Conservation (phyloP, 2,888 invertebrate species). For the Luperina testacea region DNA sequence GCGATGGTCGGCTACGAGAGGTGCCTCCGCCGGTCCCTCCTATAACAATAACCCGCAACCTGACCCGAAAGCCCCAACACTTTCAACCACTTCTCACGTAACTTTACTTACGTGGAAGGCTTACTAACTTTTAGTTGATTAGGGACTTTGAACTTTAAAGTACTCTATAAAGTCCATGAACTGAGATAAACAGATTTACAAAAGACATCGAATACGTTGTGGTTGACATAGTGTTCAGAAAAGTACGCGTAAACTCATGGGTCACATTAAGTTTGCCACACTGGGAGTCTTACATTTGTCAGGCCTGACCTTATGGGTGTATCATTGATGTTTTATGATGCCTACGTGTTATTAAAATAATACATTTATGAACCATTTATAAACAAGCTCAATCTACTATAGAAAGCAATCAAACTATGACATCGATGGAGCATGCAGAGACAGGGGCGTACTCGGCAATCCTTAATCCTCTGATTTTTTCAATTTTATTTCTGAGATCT, state of each 20-base stretch:
- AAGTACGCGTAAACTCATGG: conserved; percentile 34
- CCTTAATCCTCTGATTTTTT: conserved; percentile 40
- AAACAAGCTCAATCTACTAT: conserved; percentile 76
- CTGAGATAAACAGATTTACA: conserved; percentile 22
- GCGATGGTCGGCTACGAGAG: conserved; percentile 93
- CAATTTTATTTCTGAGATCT: neutral
- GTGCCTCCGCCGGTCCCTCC: conserved; percentile 89
- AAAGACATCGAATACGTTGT: conserved; percentile 47
- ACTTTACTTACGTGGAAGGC: conserved; percentile 53
- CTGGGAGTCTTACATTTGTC: conserved; percentile 39
- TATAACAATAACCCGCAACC: conserved; percentile 90
- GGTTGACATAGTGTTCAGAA: conserved; percentile 46
- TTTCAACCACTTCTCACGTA: conserved; percentile 58
- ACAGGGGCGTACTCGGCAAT: conserved; percentile 67
- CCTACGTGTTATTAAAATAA: conserved; percentile 61
- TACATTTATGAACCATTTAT: conserved; percentile 65
- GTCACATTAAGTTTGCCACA: conserved; percentile 26
- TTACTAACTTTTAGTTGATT: conserved; percentile 40
- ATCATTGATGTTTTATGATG: conserved; percentile 54
- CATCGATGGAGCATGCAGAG: conserved; percentile 74
- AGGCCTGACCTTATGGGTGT: conserved; percentile 53
- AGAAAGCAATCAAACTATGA: conserved; percentile 78
- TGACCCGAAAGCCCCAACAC: conserved; percentile 78
- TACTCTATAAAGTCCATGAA: conserved; percentile 31
- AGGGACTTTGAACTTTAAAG: conserved; percentile 43